Evolutionary conservation across 2,888 invertebrate species (phyloP), one percentile per base, ranked within the genome.

Genomic region (Microctonus hyperodae): DNA sequence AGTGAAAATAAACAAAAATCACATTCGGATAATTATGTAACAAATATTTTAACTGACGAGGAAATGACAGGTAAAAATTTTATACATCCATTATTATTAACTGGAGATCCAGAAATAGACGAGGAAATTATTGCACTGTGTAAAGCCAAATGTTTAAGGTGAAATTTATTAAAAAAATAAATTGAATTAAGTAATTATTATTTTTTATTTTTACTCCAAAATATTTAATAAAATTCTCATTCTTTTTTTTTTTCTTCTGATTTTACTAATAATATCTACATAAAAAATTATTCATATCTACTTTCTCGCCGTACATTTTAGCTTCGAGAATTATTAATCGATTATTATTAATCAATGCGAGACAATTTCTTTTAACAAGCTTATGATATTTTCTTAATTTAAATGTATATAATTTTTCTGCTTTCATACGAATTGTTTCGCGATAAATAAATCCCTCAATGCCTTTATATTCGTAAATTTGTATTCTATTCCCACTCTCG

Each of bases 391-490:
- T 84, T 37, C 78, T 76, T 37, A 86, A 68, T 53, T 76, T 75
- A 65, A 86, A 80, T 13, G 70, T 70, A 13, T 83, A 79, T 28
- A 87, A 70, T 69, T 81, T 80, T 1, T 81, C 77, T 0, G 79
- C 84, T 60, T 77, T 70, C 13, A 85, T 70, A 72, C 80, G 79
- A 57, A 84, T 80, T 16, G 79, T 80, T 13, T 81, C 79, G 64
- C 81, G 79, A 59, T 79, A 77, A 57, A 82, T 77, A 71, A 86
- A 87, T 0, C 86, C 86, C 75, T 85, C 81, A 55, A 86, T 81
- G 7, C 86, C 86, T 81, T 82, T 84, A 69, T 87, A 87, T 73
- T 87, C 86, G 64, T 85, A 86, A 60, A 86, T 76, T 71, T 83
- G 81, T n/a, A 87, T 69, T 7, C 71, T 72, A 85, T 79, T 80